phyloP scores from a whole-genome alignment of 2,888 invertebrate species.

The Oscheius sp. region DNA sequence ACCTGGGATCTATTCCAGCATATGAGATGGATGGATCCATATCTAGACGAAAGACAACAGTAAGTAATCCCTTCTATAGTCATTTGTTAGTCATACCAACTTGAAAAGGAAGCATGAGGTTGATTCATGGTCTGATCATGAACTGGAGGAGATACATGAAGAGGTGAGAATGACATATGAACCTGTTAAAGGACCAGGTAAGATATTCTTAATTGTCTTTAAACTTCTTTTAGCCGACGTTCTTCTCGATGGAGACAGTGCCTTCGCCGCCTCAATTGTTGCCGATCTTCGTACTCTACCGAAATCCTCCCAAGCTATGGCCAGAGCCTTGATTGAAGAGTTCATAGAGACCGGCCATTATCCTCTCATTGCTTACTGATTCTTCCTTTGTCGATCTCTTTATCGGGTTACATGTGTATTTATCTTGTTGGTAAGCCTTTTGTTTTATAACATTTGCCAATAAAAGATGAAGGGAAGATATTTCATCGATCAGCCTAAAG shows the following conservation, averaged over 20 bases:
- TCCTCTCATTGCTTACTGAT: background rate
- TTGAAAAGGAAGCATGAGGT: conserved; percentile 46
- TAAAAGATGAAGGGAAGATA: too few species aligned
- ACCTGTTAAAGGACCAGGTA: conserved; percentile 1
- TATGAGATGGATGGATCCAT: conserved; percentile 64
- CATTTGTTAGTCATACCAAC: too few species aligned
- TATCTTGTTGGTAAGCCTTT: too few species aligned
- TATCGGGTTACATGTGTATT: too few species aligned
- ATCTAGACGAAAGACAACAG: conserved; percentile 57
- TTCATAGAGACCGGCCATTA: conserved; percentile 39
- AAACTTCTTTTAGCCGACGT: conserved; percentile 37
- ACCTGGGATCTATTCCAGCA: conserved; percentile 58
- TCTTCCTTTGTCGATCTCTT: too few species aligned
- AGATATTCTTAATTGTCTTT: background rate
- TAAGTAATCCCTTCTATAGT: background rate
- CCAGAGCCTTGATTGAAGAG: conserved; percentile 57
- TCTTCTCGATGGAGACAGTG: conserved; percentile 62
- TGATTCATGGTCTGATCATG: conserved; percentile 48
- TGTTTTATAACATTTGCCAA: too few species aligned
- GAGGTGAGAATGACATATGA: conserved; percentile 20
- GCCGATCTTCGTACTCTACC: conserved; percentile 58
- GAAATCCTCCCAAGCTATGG: conserved; percentile 46
- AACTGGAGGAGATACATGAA: conserved; percentile 34
- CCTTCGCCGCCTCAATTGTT: conserved; percentile 63
- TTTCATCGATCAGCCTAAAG: too few species aligned